Conservation (phyloP, 2,888 invertebrate genomes). For the Ophion costatus region DNA sequence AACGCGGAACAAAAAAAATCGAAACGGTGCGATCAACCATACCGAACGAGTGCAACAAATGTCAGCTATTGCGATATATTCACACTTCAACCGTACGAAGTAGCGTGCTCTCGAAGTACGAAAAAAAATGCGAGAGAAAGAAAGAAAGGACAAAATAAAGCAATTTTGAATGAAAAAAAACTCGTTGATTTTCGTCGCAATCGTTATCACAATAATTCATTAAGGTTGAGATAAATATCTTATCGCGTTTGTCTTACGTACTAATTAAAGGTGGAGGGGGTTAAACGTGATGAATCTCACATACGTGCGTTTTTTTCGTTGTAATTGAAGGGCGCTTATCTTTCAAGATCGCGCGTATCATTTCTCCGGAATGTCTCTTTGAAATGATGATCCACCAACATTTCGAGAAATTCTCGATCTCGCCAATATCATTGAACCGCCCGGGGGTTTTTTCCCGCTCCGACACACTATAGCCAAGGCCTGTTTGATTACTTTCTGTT, state of each 20-base stretch:
- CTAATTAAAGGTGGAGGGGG: slow-evolving; percentile 19
- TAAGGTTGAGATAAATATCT: slow-evolving; percentile 53
- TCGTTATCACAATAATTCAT: slow-evolving; percentile 62
- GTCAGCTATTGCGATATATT: too few species aligned
- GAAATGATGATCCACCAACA: not conserved
- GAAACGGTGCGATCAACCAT: too few species aligned
- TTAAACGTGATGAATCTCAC: slow-evolving; percentile 40
- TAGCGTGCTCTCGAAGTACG: not conserved
- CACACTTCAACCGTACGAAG: not conserved
- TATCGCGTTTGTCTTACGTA: slow-evolving; percentile 41
- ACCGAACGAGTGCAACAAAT: too few species aligned
- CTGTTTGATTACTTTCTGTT: slow-evolving; percentile 35
- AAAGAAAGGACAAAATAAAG: not conserved
- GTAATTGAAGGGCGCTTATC: slow-evolving; percentile 50
- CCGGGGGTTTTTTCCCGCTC: slow-evolving; percentile 36
- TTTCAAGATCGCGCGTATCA: slow-evolving; percentile 38
- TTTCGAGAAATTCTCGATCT: slow-evolving; percentile 18
- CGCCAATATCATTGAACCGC: slow-evolving; percentile 22
- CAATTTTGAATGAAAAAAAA: slow-evolving; percentile 17
- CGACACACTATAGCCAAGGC: slow-evolving; percentile 41
- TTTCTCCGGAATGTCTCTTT: slow-evolving; percentile 32
- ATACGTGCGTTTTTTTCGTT: slow-evolving; percentile 57
- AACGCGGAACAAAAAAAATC: too few species aligned
- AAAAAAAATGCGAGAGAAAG: not conserved
- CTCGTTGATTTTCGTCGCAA: slow-evolving; percentile 58